Evolutionary conservation across 2,888 invertebrate species (phyloP).

Genomic region (Pocota personata): DNA sequence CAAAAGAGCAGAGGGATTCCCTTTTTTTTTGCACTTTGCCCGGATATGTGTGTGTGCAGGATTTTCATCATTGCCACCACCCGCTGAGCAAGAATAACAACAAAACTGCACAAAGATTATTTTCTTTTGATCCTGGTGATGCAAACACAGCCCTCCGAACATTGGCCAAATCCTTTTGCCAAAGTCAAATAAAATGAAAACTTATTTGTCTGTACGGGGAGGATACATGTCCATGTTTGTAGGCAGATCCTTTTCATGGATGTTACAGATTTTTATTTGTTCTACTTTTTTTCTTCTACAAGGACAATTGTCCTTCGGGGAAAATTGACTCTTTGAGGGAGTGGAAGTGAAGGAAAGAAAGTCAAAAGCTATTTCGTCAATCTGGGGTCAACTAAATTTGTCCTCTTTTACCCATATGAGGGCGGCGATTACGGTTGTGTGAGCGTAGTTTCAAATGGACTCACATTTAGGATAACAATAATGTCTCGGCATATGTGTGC

Average conservation of each 20-base stretch:
- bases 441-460: conserved; percentile 51
- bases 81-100: conserved; percentile 47
- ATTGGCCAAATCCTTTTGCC: conserved; percentile 67
- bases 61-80: conserved; percentile 68
- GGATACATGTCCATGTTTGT: conserved; percentile 48
- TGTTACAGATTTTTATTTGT: conserved; percentile 74
- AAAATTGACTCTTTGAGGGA: background rate
- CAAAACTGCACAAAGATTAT: conserved; percentile 71
- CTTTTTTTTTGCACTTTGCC: conserved; percentile 29
- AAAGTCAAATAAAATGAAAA: conserved; percentile 72
- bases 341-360: conserved; percentile 12
- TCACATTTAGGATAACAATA: conserved; percentile 63
- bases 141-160: conserved; percentile 64
- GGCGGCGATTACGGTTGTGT: conserved; percentile 20
- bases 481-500: conserved; percentile 57
- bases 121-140: conserved; percentile 63
- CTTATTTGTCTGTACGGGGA: conserved; percentile 65
- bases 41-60: conserved; percentile 33
- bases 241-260: conserved; percentile 72
- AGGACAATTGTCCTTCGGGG: conserved; percentile 57
- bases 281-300: conserved; percentile 53
- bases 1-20: conserved; percentile 44
- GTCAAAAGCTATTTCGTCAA: conserved; percentile 65
- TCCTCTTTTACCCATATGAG: conserved; percentile 35
- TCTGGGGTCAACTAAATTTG: conserved; percentile 71